Evolutionary conservation across 2,113 vertebrate genomes (phyloP), one percentile per base, ranked within the genome.

Genomic region (Hydrolagus affinis): DNA sequence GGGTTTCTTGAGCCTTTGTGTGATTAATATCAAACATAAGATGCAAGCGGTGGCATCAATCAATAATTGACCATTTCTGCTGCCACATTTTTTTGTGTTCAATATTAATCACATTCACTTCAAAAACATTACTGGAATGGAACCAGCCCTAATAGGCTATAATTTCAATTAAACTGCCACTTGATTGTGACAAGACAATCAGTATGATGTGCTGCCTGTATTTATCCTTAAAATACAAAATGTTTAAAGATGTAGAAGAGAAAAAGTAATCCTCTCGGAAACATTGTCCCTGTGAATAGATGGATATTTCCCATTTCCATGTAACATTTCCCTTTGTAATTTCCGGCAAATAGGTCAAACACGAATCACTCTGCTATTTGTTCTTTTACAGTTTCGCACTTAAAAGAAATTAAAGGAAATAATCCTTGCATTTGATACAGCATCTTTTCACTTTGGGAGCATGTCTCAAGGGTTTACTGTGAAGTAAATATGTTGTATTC

Each of bases 111-210:
- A 25, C 8, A n/a, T 14, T 21, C 21, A 77, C n/a, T 64, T 64
- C 44, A 78, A 78, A 60, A 78, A 23, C n/a, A 64, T 62, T 17
- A 80, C 73, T 75, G 73, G 56, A 80, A 62, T 80, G 57, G 57
- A 64, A 59, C 76, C 59, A 62, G 28, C 57, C 14, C 59, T 80
- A 80, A 80, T 80, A 17, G 76, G 57, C 21, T 62, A 80, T 60
- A 28, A 80, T 80, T 80, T 80, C 11, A 80, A 80, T 80, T 80
- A 80, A 62, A 80, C n/a, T 80, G 76, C 75, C 9, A 14, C 23
- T 80, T 7, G 23, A 62, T 11, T 28, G 59, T 28, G 11, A n/a
- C 11, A 62, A n/a, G n/a, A 64, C 76, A 80, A 62, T 80, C 21
- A 64, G 23, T 17, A 60, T 64, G 11, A 28, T 59, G 62, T 14